Percentiles rank a stretch among this genome's conserved stretches.
Conservation (phyloP, 2,797 vertebrate species). For the Scarus forsteni region DNA sequence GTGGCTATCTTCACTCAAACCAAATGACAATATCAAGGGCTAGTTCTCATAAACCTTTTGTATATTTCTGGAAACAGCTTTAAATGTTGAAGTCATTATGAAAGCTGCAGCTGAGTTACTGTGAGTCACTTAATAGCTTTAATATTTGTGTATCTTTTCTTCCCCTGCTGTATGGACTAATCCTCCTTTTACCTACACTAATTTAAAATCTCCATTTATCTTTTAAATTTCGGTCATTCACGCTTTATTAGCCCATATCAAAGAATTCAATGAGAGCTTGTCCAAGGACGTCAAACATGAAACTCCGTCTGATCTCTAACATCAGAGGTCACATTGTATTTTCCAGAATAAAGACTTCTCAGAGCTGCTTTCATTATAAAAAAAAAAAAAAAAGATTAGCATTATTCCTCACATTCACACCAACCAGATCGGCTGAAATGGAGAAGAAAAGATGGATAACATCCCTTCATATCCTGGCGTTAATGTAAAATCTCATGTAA, state of each 20-base stretch:
- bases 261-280: constrained; percentile 11
- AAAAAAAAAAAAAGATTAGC: constrained; percentile 46
- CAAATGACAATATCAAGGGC: constrained; percentile 8
- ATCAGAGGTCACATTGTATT: constrained; percentile 1
- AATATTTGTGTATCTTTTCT: constrained; percentile 24
- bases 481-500: constrained; percentile 38
- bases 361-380: constrained; percentile 26
- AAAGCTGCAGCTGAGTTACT: constrained; percentile 49
- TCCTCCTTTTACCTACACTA: background rate
- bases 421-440: constrained; percentile 22
- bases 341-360: constrained; percentile 13
- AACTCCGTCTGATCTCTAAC: background rate
- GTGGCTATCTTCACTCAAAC: background rate
- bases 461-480: constrained; percentile 24
- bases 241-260: background rate
- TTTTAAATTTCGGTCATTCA: background rate
- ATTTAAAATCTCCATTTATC: constrained; percentile 5
- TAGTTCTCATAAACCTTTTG: constrained; percentile 20
- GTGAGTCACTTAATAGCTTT: constrained; percentile 35
- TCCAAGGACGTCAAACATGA: constrained; percentile 3
- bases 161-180: constrained; percentile 2
- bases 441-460: constrained; percentile 21
- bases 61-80: constrained; percentile 45
- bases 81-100: constrained; percentile 47
- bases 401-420: constrained; percentile 20